Conservation (phyloP, 2,888 invertebrate genomes). For the Pemphredon lugubris region DNA sequence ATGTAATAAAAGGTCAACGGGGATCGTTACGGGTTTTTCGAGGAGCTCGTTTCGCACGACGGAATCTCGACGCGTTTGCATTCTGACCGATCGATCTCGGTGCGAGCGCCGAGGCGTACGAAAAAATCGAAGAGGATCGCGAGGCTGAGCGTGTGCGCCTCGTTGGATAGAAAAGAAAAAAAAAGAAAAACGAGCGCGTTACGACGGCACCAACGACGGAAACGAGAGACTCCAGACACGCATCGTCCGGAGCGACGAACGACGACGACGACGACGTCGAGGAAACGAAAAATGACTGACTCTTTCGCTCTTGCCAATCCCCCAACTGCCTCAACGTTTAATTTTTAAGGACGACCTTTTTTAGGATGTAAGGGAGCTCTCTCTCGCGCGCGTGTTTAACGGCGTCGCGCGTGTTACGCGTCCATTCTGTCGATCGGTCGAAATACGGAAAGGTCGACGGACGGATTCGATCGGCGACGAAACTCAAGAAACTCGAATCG, state of each 20-base stretch:
- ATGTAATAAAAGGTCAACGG: neutral
- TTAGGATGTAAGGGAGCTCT: slow-evolving; percentile 24
- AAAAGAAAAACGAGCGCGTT: neutral
- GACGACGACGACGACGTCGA: slow-evolving; percentile 39
- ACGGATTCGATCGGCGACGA: slow-evolving; percentile 28
- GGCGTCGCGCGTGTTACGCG: slow-evolving; percentile 21
- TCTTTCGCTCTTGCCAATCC: slow-evolving; percentile 76
- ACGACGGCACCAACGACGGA: no score
- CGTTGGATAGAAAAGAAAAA: neutral
- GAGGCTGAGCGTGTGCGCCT: no score
- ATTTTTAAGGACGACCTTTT: slow-evolving; percentile 69
- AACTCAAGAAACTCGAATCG: slow-evolving; percentile 42
- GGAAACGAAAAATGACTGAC: slow-evolving; percentile 61
- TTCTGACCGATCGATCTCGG: no score
- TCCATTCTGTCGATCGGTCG: slow-evolving; percentile 5
- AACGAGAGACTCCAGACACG: no score
- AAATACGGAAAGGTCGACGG: slow-evolving; percentile 27
- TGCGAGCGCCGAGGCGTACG: no score
- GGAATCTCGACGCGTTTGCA: no score
- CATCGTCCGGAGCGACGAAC: no score
- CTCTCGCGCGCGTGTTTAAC: slow-evolving; percentile 12
- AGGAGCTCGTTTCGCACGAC: no score
- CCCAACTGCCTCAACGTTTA: slow-evolving; percentile 78
- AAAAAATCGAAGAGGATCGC: no score
- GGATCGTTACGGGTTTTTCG: neutral